These are phyloP conservation scores for Aplochiton taeniatus DNA, from an alignment of 2,797 vertebrate genomes.

Conservation along the genomic window DNA sequence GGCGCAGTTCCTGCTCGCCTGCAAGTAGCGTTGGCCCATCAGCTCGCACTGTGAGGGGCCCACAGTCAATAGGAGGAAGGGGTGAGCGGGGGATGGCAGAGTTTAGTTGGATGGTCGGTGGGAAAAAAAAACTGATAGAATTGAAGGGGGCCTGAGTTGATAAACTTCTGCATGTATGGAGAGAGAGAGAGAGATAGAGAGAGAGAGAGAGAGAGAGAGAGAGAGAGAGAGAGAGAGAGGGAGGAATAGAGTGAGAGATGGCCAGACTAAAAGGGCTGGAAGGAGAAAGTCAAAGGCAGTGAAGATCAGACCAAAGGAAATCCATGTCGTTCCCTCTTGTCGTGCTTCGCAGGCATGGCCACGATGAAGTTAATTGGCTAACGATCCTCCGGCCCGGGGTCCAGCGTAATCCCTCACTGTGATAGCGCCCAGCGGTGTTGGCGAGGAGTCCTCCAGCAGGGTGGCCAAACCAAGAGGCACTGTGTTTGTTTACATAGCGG, in stretches of 20 bases:
- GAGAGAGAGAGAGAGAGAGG: constrained; percentile 22
- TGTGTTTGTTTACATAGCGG: neutral
- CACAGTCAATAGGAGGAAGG: too few species aligned
- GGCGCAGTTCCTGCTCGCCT: too few species aligned
- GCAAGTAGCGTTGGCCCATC: too few species aligned
- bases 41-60: too few species aligned
- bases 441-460: constrained; percentile 35
- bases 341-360: constrained; percentile 58
- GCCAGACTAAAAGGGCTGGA: constrained; percentile 26
- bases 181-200: neutral
- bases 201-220: constrained; percentile 24
- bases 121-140: too few species aligned
- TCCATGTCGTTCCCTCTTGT: constrained; percentile 63
- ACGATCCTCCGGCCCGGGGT: constrained; percentile 58
- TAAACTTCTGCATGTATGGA: neutral
- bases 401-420: constrained; percentile 56
- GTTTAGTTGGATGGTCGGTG: too few species aligned
- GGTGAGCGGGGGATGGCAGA: too few species aligned
- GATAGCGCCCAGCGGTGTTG: constrained; percentile 36
- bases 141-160: too few species aligned
- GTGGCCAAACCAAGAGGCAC: neutral
- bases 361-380: constrained; percentile 74
- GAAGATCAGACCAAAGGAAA: constrained; percentile 60
- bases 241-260: constrained; percentile 32
- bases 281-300: constrained; percentile 24